Evolutionary conservation across 2,797 vertebrate genomes (phyloP).

Genomic region (Trichosurus vulpecula): DNA sequence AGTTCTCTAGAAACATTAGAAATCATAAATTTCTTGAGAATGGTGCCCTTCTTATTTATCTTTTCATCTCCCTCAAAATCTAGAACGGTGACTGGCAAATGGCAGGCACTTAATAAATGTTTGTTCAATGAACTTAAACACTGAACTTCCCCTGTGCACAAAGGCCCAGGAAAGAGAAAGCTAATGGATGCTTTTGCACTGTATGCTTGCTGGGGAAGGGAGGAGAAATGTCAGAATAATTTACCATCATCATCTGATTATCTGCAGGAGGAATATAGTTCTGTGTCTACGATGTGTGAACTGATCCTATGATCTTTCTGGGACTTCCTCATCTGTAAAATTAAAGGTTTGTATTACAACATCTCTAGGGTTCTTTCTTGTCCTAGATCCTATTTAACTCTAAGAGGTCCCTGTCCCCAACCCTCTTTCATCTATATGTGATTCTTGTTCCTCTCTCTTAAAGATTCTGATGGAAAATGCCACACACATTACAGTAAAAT

Average conservation of each 20-base stretch:
- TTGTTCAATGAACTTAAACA: neutral
- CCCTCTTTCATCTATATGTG: neutral
- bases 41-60: neutral
- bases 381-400: neutral
- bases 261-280: neutral
- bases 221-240: neutral
- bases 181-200: neutral
- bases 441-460: neutral
- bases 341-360: neutral
- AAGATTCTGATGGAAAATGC: neutral
- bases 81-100: neutral
- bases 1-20: neutral
- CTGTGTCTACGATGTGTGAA: neutral
- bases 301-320: neutral
- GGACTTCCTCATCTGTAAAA: neutral
- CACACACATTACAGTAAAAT: neutral
- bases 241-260: neutral
- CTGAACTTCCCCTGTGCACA: neutral
- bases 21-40: neutral
- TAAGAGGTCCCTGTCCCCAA: neutral
- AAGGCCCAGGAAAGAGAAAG: neutral
- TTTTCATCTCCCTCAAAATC: neutral
- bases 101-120: neutral
- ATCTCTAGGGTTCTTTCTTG: neutral
- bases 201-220: neutral